These are phyloP conservation scores for Tenthredo mesomela DNA, from an alignment of 2,888 invertebrate genomes.

Conservation along the genomic window DNA sequence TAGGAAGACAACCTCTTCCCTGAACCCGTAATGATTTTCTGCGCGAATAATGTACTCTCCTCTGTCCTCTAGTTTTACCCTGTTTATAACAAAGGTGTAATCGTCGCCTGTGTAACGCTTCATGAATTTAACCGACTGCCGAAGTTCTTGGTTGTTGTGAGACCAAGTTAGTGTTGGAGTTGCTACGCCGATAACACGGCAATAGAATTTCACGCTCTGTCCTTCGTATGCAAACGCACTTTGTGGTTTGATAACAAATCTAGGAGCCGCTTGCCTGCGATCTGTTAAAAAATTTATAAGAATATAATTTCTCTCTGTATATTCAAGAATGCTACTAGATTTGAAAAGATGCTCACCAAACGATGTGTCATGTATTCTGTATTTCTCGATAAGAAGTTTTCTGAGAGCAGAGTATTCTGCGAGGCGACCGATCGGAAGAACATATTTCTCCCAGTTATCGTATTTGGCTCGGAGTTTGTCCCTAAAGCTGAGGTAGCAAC, in stretches of 20 bases:
- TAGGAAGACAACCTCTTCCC: conserved; percentile 97
- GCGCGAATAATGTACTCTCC: conserved; percentile 98
- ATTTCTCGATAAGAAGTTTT: conserved; percentile 97
- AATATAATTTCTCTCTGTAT: neutral
- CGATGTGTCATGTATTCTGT: conserved; percentile 96
- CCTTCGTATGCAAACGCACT: conserved; percentile 98
- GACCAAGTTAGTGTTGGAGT: conserved; percentile 98
- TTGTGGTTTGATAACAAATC: conserved; percentile 98
- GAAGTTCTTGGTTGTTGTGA: conserved; percentile 93
- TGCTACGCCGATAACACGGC: conserved; percentile 96
- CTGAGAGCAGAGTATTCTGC: conserved; percentile 98
- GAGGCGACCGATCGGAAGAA: conserved; percentile 96
- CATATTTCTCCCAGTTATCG: conserved; percentile 89
- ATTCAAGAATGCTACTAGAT: neutral
- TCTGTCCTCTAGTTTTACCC: conserved; percentile 96
- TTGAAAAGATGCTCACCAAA: conserved; percentile 85
- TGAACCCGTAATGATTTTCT: conserved; percentile 97
- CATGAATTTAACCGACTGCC: conserved; percentile 99
- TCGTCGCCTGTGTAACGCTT: conserved; percentile 98
- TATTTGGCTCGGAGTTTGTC: conserved; percentile 93
- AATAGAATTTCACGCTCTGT: conserved; percentile 98
- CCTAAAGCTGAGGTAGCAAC: conserved; percentile 92
- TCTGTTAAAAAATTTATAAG: conserved; percentile 80
- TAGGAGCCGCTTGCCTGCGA: conserved; percentile 97
- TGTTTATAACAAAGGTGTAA: conserved; percentile 98